A percentile compares a stretch with the other conserved stretches of the same genome.
Conservation (phyloP, 2,113 vertebrate genomes). For the Microtus pennsylvanicus region DNA sequence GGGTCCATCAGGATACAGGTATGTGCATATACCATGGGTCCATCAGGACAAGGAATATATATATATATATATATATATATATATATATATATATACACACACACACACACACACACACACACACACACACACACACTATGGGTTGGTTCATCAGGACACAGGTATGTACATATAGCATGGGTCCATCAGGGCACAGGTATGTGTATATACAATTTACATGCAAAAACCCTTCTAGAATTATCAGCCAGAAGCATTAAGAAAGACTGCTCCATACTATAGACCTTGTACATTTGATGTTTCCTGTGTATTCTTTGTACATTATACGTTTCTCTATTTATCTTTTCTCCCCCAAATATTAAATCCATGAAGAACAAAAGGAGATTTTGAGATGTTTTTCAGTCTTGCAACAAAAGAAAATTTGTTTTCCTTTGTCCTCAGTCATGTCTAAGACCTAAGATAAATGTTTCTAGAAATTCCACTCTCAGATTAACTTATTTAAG, state of each 20-base stretch:
- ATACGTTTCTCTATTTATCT: not conserved
- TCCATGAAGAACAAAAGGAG: not conserved
- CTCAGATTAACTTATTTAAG: conserved; percentile 25
- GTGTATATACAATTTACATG: not conserved
- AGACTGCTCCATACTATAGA: not conserved
- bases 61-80: no score
- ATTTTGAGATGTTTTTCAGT: conserved; percentile 18
- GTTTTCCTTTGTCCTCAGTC: not conserved
- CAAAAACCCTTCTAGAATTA: not conserved
- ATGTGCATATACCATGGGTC: fast-evolving
- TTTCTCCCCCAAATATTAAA: not conserved
- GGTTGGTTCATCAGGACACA: no score
- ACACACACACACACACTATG: no score
- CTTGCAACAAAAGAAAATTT: conserved; percentile 41
- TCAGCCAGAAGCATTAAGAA: not conserved
- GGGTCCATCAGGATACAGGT: no score
- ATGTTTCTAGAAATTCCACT: conserved; percentile 47
- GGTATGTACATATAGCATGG: no score
- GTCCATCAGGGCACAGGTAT: not conserved
- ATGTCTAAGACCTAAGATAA: conserved; percentile 33
- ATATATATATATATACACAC: no score
- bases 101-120: no score
- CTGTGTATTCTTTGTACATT: not conserved
- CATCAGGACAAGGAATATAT: no score
- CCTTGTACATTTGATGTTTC: not conserved